Base-by-base conservation (phyloP, 2,113 vertebrate genomes). In the Phalacrocorax carbo region DNA sequence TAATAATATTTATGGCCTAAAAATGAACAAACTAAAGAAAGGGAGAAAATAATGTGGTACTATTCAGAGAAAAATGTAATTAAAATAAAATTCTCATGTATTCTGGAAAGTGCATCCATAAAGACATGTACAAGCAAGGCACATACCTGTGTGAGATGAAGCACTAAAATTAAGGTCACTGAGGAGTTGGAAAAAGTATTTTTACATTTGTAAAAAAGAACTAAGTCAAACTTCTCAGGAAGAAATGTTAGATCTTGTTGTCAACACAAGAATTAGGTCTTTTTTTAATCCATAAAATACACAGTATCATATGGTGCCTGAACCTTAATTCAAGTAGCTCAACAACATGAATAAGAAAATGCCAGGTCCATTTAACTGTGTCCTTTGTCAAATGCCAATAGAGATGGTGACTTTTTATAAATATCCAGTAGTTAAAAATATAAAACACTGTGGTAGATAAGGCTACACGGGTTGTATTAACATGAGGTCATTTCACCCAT, bases 1-100 rank as follows among this genome's bases (percentile, higher is more conserved):
- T 98, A 98, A 98, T 98, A 98, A 98, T 98, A 98, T 98, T 98
- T 98, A 98, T 86, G 46, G 95, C 81, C 85, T 92, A 96, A 98
- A 96, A 97, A 95, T 78, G 92, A 98, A 98, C 75, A 95, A 97
- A 98, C 92, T 97, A 96, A 96, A 92, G 90, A 73, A 98, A 97
- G 81, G 58, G 61, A 96, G 85, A 92, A 97, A 95, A 87, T 94
- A 92, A 95, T 48, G 36, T 85, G 66, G 83, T 89, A 91, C 91
- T 96, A 96, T 92, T 97, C 93, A 97, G 96, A 80, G 49, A 86
- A 96, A 98, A 96, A 97, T 88, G 86, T 97, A 98, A 98, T 97
- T 98, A 97, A 97, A 98, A 96, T 65, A 93, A 96, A 97, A 98
- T 97, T 95, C 79, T 89, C 86, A 75, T 80, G 91, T 96, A 82